These are phyloP conservation scores for Kudoa iwatai DNA, from an alignment of 30 jellyfish, hydroid and myxozoan species.

Conservation along the genomic window DNA sequence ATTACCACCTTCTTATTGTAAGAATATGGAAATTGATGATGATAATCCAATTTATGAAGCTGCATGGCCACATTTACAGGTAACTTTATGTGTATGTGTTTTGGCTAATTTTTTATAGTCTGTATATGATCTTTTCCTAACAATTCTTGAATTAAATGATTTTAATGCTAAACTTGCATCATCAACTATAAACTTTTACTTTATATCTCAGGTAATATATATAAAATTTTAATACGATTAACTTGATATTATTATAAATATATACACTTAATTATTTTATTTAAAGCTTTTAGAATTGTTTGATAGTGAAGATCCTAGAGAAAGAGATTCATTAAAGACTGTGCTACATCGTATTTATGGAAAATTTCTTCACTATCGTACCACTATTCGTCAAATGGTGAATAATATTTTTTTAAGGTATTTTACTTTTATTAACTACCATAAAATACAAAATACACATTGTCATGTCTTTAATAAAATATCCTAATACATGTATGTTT, in stretches of 20 bases:
- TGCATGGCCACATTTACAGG: constrained; percentile 97
- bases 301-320: constrained; percentile 95
- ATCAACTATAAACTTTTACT: too few species aligned
- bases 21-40: constrained; percentile 78
- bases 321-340: constrained; percentile 65
- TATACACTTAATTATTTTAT: neutral
- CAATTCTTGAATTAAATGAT: constrained; percentile 54
- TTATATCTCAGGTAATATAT: too few species aligned
- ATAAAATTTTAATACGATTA: too few species aligned
- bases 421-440: neutral
- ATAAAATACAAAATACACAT: too few species aligned
- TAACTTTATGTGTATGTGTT: constrained; percentile 1
- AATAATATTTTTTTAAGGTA: constrained; percentile 56
- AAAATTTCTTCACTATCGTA: constrained; percentile 53
- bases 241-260: too few species aligned
- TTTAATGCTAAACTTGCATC: constrained; percentile 65
- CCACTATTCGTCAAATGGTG: constrained; percentile 41
- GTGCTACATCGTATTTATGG: constrained; percentile 73
- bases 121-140: constrained; percentile 52
- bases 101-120: constrained; percentile 7
- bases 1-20: constrained; percentile 60
- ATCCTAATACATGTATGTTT: too few species aligned
- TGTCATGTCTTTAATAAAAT: too few species aligned
- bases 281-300: constrained; percentile 39
- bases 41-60: constrained; percentile 90